Evolutionary conservation across 2,888 invertebrate species (phyloP).

Genomic region (Chymomyza caudatula): DNA sequence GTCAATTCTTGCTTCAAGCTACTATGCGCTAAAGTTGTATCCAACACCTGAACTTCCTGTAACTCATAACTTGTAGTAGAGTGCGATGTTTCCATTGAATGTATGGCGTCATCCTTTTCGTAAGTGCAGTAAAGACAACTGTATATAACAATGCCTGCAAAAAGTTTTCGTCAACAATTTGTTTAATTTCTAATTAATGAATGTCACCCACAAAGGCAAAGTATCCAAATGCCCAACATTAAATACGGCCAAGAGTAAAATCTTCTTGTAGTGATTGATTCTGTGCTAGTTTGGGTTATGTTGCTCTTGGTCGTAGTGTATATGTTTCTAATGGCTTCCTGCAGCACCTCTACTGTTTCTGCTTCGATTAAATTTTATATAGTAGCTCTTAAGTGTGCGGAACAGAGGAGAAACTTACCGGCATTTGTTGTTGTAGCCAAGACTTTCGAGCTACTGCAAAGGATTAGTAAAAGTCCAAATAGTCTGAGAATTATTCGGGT

Average conservation of each 20-base stretch:
- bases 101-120: constrained; percentile 23
- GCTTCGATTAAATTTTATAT: neutral
- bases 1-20: constrained; percentile 48
- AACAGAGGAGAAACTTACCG: neutral
- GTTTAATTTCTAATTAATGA: neutral
- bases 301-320: neutral
- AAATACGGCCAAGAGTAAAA: constrained; percentile 31
- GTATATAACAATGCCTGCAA: constrained; percentile 33
- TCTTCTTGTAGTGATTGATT: neutral
- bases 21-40: constrained; percentile 34
- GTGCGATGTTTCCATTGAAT: constrained; percentile 11
- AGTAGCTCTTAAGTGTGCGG: neutral
- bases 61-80: constrained; percentile 41
- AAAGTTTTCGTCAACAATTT: neutral
- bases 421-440: neutral
- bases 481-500: neutral
- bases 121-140: constrained; percentile 47
- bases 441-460: neutral
- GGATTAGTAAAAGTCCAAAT: neutral
- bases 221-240: constrained; percentile 44
- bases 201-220: constrained; percentile 30
- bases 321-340: constrained; percentile 24
- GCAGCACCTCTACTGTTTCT: constrained; percentile 1
- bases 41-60: constrained; percentile 44
- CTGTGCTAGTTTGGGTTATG: neutral